Evolutionary conservation across 2,113 vertebrate species (phyloP).

Genomic region (Ageneiosus marmoratus): DNA sequence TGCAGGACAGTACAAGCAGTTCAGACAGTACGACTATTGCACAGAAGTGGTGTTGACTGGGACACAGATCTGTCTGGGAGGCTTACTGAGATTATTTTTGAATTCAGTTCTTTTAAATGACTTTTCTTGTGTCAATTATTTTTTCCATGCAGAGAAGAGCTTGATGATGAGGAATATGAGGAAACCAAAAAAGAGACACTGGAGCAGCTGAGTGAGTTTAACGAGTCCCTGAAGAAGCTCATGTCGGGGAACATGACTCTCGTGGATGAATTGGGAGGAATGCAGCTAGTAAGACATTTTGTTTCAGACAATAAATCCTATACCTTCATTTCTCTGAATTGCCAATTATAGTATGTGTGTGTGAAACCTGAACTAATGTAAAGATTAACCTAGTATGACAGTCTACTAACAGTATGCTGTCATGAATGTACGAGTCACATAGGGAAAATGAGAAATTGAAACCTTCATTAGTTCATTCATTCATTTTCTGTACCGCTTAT

Average conservation of each 20-base stretch:
- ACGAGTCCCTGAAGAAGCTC: constrained; percentile 93
- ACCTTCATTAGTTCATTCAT: no score
- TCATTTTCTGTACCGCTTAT: no score
- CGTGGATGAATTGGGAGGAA: constrained; percentile 92
- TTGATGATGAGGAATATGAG: constrained; percentile 94
- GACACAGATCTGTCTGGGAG: no score
- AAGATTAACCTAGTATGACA: no score
- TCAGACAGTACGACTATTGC: no score
- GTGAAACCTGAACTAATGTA: no score
- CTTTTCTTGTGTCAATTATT: background rate
- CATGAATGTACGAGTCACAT: no score
- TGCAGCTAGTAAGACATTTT: constrained; percentile 86
- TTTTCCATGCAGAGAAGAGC: constrained; percentile 80
- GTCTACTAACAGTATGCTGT: no score
- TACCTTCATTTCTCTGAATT: background rate
- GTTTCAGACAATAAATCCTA: background rate
- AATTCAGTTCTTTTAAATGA: background rate
- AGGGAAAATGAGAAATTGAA: no score
- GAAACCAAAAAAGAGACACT: constrained; percentile 97
- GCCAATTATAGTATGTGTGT: background rate
- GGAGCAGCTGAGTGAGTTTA: constrained; percentile 94
- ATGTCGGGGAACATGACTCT: constrained; percentile 97
- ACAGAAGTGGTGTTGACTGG: no score
- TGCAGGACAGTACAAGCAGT: no score
- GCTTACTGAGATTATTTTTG: no score